Evolutionary conservation across 2,888 invertebrate species (phyloP), one percentile per base, ranked within the genome.

Genomic region (Phoenoteleia sp.): DNA sequence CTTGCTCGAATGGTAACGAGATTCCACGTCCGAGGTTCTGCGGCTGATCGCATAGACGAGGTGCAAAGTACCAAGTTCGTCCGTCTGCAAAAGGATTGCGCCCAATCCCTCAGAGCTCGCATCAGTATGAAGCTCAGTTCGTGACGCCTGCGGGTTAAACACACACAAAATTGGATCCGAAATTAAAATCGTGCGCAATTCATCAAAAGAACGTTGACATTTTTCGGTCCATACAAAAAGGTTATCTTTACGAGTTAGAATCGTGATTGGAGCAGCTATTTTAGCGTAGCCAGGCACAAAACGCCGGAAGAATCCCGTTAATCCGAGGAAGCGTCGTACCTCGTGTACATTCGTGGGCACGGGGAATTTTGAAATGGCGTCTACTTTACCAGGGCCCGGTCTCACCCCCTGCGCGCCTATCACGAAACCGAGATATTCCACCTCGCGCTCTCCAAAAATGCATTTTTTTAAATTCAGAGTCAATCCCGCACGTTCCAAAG

Each of bases 21-120:
- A 64, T 62, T 89, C 89, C 7, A 56, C 67, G 2, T 83, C 86
- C 11, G 86, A 87, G 1, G 87, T 88, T 62, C 88, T 86, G 45
- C 86, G 85, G 19, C 87, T 87, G 2, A 89, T 81, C 29, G 87
- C 84, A 64, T 88, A 88, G 11, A 90, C 87, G 11, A 88, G 47
- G 13, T 83, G 76, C 47, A 85, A 36, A 15, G 66, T 77, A 25
- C 74, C 64, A 23, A 42, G 19, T 7, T 81, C 71, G 52, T 87
- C 87, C 15, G 67, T 25, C 67, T 89, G 89, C 13, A 89, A n/a
- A 9, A 77, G 21, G 1, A 69, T 60, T 3, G 60, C 69, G 0
- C 69, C 45, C 17, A 77, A 29, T 1, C 69, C 77, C 11, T 15
- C 4, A 5, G 42, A 25, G 23, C 69, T 60, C 2, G 66, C 67